phyloP scores from a whole-genome alignment of 35 echinoderm and acorn worm species.

The Heliocidaris erythrogramma region DNA sequence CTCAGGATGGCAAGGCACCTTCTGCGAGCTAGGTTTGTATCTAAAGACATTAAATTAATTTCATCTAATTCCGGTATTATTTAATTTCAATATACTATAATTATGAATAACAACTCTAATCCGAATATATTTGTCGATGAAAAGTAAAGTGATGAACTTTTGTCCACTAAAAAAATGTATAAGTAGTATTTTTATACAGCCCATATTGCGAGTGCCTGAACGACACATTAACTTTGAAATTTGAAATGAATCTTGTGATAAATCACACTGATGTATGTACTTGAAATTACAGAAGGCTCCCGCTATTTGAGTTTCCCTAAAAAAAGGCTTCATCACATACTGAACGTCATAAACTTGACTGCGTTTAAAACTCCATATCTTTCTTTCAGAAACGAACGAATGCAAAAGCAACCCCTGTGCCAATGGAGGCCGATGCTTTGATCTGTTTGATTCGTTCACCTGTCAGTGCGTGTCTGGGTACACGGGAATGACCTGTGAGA shows the following conservation, averaged over 20 bases:
- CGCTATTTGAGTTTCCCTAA: too few relatives aligned
- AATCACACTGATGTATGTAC: background rate
- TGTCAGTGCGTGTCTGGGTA: constrained; percentile 55
- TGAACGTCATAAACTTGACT: too few relatives aligned
- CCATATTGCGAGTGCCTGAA: background rate
- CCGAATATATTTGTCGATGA: background rate
- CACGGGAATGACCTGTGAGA: constrained; percentile 38
- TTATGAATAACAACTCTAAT: background rate
- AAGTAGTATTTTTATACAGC: background rate
- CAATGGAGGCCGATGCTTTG: constrained; percentile 55
- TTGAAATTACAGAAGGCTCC: too few relatives aligned
- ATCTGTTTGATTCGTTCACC: constrained; percentile 22
- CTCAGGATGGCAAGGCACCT: constrained; percentile 57
- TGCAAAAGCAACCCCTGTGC: constrained; percentile 45
- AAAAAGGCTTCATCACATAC: too few relatives aligned
- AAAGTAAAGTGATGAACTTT: background rate
- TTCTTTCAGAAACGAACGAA: constrained; percentile 49
- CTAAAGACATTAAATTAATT: background rate
- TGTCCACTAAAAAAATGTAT: too few relatives aligned
- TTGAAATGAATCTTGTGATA: background rate
- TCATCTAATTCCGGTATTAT: background rate
- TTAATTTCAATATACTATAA: background rate
- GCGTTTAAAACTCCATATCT: background rate
- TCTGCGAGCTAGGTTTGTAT: constrained; percentile 73
- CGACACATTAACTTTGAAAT: background rate